phyloP scores from a whole-genome alignment of 2,113 vertebrate genomes.

The human region DNA sequence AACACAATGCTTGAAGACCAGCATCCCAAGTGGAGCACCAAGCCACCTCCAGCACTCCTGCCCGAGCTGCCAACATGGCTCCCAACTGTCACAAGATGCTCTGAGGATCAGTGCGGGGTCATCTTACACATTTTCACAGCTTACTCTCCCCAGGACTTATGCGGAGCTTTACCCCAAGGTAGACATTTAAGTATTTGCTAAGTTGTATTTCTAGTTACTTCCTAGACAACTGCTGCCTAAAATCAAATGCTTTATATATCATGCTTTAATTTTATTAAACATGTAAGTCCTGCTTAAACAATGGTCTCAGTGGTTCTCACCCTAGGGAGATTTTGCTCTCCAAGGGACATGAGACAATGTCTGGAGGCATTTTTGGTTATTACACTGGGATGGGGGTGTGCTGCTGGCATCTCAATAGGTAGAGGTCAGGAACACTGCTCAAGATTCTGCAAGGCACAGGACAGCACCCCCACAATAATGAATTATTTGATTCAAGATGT shows the following conservation, averaged over 20 bases:
- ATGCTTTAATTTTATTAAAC: neutral
- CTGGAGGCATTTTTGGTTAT: neutral
- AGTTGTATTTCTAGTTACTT: neutral
- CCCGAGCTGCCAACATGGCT: accelerated
- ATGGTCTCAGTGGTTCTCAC: neutral
- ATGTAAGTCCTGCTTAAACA: neutral
- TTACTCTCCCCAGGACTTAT: neutral
- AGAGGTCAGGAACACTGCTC: neutral
- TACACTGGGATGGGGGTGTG: neutral
- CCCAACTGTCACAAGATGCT: neutral
- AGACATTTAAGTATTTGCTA: neutral
- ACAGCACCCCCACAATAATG: neutral
- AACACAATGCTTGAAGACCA: neutral
- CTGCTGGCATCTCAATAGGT: neutral
- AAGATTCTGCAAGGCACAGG: neutral
- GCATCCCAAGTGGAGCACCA: neutral
- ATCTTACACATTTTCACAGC: neutral
- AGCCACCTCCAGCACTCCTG: neutral
- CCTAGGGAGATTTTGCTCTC: neutral
- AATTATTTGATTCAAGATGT: neutral
- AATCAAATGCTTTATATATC: neutral
- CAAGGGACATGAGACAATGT: neutral
- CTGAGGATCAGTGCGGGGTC: neutral
- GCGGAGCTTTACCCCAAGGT: neutral
- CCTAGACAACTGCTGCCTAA: neutral